Base-by-base conservation (phyloP, 1,140 invertebrate genomes). In the Drosophila novamexicana region DNA sequence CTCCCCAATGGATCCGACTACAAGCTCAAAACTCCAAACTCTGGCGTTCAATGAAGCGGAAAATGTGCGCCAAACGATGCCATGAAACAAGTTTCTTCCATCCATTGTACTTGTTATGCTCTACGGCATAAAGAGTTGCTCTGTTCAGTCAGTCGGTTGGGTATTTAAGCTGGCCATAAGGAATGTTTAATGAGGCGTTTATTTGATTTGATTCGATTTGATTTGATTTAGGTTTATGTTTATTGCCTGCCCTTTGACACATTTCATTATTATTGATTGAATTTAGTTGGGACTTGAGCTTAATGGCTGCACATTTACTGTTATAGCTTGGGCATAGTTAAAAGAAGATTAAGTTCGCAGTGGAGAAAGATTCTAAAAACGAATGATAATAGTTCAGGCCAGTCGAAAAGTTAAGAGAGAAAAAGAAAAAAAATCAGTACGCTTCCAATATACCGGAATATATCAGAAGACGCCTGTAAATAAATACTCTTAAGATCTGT, bases 1-100 rank as follows among this genome's bases (percentile, higher is more conserved):
- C 37, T 7, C 37, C 63, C 37, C 10, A 37, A 63, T 40, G 10
- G 42, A n/a, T 64, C 22, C 44, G 18, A 16, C 67, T 45, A 10
- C 39, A 65, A 49, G 36, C 61, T 63, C 68, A 64, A 61, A 50
- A 66, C 75, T 63, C 44, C 64, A 53, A 73, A 69, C 74, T 68
- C 65, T 56, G 64, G 63, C 52, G 79, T 68, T 90, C 84, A 89
- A 81, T 89, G 85, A 84, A 89, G 85, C 84, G 85, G 85, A 89
- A 89, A 89, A 89, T 89, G 80, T 80, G 85, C 85, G 77, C 70
- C 73, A 70, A 89, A 68, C 84, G 83, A 88, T 83, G 79, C 78
- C 82, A 83, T 77, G 73, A 83, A 88, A 88, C 84, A 66, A 83
- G 83, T 89, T 86, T 76, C 76, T 54, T 62, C 56, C 42, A 61